Conservation (phyloP, 2,888 invertebrate species). For the Scaeva pyrastri region DNA sequence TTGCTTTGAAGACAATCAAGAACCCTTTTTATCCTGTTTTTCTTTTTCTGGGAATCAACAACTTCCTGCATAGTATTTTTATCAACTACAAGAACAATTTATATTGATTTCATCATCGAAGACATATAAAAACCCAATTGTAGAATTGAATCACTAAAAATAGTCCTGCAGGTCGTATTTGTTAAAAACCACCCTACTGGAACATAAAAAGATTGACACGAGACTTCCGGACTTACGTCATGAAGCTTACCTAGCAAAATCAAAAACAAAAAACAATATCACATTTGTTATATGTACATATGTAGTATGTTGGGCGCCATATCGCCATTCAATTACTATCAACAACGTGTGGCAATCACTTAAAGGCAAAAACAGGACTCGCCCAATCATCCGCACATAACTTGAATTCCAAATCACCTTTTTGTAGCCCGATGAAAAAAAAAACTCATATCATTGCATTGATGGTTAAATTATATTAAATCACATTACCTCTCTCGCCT, state of each 20-base stretch:
- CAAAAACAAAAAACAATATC: slow-evolving; percentile 25
- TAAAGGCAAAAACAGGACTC: slow-evolving; percentile 26
- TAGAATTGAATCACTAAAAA: not conserved
- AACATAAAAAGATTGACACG: slow-evolving; percentile 7
- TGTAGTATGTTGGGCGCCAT: slow-evolving; percentile 9
- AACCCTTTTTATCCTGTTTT: too few species aligned
- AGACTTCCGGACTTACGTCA: not conserved
- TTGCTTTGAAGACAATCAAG: too few species aligned
- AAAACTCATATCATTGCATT: slow-evolving; percentile 69
- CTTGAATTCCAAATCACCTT: slow-evolving; percentile 48
- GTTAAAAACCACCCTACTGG: too few species aligned
- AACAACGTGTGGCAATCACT: slow-evolving; percentile 30
- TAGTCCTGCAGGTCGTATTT: too few species aligned
- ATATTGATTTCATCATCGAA: too few species aligned
- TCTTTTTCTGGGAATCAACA: too few species aligned
- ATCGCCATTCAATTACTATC: slow-evolving; percentile 43
- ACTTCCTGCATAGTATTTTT: too few species aligned
- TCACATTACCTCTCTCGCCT: slow-evolving; percentile 72
- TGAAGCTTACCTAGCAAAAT: not conserved
- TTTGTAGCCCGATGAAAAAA: not conserved
- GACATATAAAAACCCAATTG: not conserved
- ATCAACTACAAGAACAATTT: too few species aligned
- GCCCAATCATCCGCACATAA: slow-evolving; percentile 31
- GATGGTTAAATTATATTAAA: slow-evolving; percentile 73
- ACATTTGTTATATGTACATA: too few species aligned